A percentile compares a stretch with the other conserved stretches of the same genome.
These are phyloP conservation scores for Mesembrinibis cayennensis DNA, from an alignment of 2,113 vertebrate species.

Conservation along the genomic window DNA sequence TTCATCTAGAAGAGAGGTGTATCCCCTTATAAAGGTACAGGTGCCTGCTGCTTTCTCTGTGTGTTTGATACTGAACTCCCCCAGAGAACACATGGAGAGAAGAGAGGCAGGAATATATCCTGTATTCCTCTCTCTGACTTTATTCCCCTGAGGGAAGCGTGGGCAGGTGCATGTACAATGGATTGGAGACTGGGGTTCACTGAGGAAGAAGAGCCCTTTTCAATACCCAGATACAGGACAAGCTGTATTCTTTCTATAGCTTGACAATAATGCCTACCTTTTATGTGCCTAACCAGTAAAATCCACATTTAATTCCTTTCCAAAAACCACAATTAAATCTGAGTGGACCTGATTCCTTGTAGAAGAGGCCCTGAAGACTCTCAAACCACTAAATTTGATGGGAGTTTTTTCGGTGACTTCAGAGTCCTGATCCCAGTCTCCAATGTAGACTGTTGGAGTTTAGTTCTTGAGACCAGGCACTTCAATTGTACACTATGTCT, in stretches of 20 bases:
- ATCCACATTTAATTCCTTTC: background rate
- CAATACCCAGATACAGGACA: background rate
- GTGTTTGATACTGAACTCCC: background rate
- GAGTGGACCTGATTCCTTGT: background rate
- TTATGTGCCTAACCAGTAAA: background rate
- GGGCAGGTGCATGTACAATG: rapidly evolving
- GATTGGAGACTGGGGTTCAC: background rate
- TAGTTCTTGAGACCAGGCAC: background rate
- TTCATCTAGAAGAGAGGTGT: background rate
- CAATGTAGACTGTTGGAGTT: background rate
- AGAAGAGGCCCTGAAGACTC: background rate
- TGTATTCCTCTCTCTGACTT: background rate
- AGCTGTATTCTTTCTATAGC: background rate
- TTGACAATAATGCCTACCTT: background rate
- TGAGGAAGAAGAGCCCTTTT: background rate
- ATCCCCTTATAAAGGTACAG: background rate
- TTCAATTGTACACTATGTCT: background rate
- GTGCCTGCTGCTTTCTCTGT: background rate
- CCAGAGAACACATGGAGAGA: background rate
- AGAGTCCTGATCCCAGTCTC: background rate
- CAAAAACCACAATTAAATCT: background rate
- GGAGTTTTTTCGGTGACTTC: background rate
- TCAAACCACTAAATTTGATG: background rate
- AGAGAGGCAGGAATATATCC: background rate
- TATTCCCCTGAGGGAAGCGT: background rate